These are phyloP conservation scores for Brachyhypopomus gauderio DNA, from an alignment of 2,113 vertebrate genomes.

Conservation along the genomic window DNA sequence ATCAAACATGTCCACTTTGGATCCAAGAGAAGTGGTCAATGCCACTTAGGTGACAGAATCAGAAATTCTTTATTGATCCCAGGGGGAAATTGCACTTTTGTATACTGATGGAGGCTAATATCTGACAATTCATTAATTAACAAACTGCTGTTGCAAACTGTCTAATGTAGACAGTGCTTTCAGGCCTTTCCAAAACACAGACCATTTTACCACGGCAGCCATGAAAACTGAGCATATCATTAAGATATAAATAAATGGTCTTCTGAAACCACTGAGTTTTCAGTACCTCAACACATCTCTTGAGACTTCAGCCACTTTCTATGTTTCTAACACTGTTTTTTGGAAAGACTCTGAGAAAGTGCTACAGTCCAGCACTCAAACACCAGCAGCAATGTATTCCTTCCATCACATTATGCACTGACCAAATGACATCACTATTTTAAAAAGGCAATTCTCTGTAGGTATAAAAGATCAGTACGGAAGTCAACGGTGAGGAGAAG, in stretches of 20 bases:
- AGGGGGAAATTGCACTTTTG: no score
- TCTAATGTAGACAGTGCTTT: neutral
- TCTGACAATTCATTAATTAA: neutral
- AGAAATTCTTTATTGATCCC: no score
- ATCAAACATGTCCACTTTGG: neutral
- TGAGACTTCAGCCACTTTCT: neutral
- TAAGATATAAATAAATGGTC: neutral
- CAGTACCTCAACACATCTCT: neutral
- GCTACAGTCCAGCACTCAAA: neutral
- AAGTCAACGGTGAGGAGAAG: neutral
- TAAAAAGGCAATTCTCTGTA: neutral
- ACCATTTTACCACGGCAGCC: neutral
- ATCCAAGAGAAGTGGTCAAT: no score
- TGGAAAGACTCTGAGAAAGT: neutral
- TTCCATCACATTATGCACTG: neutral
- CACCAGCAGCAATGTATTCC: neutral
- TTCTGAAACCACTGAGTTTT: neutral
- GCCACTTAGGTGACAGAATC: neutral
- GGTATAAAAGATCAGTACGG: neutral
- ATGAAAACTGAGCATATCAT: neutral
- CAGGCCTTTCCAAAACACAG: neutral
- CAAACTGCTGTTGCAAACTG: neutral
- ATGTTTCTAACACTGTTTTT: no score
- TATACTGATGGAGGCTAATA: neutral
- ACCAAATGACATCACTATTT: neutral